Evolutionary conservation across 2,113 vertebrate genomes (phyloP).

Genomic region (Delphinus delphis): DNA sequence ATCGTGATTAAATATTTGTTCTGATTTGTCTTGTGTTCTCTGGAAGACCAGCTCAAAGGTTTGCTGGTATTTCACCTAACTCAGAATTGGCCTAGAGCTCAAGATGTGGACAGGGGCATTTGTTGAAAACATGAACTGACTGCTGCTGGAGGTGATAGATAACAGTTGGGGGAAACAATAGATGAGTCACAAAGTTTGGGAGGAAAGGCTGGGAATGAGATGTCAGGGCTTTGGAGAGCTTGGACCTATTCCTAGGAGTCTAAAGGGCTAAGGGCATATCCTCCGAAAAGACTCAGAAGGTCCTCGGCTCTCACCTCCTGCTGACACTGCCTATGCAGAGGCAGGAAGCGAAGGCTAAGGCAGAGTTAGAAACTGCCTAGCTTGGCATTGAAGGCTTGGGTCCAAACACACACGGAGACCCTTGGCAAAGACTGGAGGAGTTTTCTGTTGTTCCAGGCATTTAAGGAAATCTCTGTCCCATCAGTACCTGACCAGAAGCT

Average conservation of each 20-base stretch:
- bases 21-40: neutral
- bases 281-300: neutral
- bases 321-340: neutral
- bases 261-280: neutral
- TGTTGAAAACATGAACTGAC: neutral
- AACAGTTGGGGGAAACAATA: too few species aligned
- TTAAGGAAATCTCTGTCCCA: neutral
- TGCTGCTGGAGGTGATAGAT: fast-evolving
- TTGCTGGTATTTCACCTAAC: too few species aligned
- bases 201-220: neutral
- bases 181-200: neutral
- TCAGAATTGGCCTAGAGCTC: neutral
- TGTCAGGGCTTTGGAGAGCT: neutral
- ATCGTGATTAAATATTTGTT: neutral
- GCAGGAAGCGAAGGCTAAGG: neutral
- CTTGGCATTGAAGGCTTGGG: neutral
- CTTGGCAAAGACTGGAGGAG: neutral
- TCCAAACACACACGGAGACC: neutral
- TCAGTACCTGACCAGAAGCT: neutral
- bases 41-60: neutral
- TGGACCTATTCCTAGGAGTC: neutral
- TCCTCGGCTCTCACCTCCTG: neutral
- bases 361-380: neutral
- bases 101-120: fast-evolving
- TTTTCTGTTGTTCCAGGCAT: neutral